Conservation (phyloP, 2,113 vertebrate species). For the Anser cygnoides region DNA sequence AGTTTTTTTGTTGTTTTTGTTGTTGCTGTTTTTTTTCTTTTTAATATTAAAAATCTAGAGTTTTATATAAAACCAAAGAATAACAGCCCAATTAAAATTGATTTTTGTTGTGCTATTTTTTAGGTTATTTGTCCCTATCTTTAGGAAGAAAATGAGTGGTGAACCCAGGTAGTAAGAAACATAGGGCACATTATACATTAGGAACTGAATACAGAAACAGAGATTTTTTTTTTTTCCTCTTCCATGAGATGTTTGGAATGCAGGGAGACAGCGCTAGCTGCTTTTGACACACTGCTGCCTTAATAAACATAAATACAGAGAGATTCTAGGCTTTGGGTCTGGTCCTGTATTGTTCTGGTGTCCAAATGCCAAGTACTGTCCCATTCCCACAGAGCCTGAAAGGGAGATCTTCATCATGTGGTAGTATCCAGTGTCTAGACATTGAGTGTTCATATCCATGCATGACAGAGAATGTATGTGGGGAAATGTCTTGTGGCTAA, state of each 20-base stretch:
- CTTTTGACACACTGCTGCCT: neutral
- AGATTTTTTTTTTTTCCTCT: neutral
- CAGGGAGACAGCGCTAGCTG: neutral
- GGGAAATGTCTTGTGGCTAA: neutral
- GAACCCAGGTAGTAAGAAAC: neutral
- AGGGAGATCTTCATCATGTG: neutral
- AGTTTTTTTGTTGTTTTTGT: neutral
- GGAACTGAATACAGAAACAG: neutral
- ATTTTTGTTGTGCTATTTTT: neutral
- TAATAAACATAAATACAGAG: neutral
- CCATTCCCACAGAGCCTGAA: neutral
- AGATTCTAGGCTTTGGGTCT: neutral
- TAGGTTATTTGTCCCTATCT: neutral
- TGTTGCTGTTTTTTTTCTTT: neutral
- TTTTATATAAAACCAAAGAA: neutral
- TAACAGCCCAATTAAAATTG: neutral
- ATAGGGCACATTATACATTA: neutral
- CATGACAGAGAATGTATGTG: neutral
- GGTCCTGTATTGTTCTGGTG: neutral
- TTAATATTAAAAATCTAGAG: neutral
- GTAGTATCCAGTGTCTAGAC: neutral
- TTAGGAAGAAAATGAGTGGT: neutral
- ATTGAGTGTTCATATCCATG: neutral
- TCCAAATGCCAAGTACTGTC: neutral
- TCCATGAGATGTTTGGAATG: neutral